Percentiles rank a stretch among this genome's conserved stretches.
Conservation (phyloP, 2,113 vertebrate species). For the Symphodus melops region DNA sequence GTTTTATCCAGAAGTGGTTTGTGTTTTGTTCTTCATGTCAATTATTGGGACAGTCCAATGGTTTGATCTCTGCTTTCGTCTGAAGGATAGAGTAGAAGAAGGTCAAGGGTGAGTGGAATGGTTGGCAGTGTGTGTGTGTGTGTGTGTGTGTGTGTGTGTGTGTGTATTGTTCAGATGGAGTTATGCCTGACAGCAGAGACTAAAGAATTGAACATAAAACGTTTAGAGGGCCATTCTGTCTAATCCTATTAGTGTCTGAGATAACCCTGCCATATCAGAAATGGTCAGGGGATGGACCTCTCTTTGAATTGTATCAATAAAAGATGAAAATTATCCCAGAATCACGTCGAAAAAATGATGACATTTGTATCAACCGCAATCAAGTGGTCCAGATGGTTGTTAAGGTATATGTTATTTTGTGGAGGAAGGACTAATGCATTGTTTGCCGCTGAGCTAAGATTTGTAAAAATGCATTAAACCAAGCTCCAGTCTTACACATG, state of each 20-base stretch:
- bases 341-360: not conserved
- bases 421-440: not conserved
- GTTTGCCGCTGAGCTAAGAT: not conserved
- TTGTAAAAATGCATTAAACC: not conserved
- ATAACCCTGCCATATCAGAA: conserved; percentile 64
- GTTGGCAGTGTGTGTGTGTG: conserved; percentile 30
- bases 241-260: conserved; percentile 78
- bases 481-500: too few relatives aligned
- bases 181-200: conserved; percentile 42
- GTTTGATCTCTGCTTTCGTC: conserved; percentile 40
- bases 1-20: conserved; percentile 60
- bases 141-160: conserved; percentile 42
- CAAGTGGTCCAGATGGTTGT: not conserved
- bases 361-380: not conserved
- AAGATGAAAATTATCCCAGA: not conserved
- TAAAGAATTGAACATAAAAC: conserved; percentile 60
- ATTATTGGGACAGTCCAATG: conserved; percentile 41
- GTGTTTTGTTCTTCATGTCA: conserved; percentile 66
- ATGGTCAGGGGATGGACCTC: conserved; percentile 32
- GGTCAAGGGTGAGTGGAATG: conserved; percentile 44
- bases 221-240: conserved; percentile 56
- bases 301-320: conserved; percentile 19
- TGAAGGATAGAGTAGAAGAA: conserved; percentile 36
- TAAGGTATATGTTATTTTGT: not conserved
- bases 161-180: conserved; percentile 40